Evolutionary conservation across 2,113 vertebrate genomes (phyloP).

Genomic region (Aplodontia rufa): DNA sequence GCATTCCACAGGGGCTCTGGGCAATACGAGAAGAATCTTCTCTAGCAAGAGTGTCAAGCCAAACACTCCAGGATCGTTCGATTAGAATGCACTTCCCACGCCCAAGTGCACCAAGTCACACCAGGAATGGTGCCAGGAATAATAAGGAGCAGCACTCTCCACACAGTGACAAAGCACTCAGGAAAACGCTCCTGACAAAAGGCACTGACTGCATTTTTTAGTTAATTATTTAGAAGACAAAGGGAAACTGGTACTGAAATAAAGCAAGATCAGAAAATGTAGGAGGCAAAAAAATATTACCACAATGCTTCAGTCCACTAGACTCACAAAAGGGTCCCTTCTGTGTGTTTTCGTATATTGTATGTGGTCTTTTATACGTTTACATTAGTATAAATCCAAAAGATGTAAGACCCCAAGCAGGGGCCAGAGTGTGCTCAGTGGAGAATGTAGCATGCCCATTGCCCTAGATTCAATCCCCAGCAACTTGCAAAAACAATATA

Average conservation of each 20-base stretch:
- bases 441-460: neutral
- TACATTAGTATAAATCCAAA: neutral
- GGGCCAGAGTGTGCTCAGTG: neutral
- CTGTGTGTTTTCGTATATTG: neutral
- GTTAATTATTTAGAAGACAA: neutral
- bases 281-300: neutral
- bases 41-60: neutral
- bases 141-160: constrained; percentile 10
- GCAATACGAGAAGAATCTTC: neutral
- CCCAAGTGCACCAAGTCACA: neutral
- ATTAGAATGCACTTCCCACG: neutral
- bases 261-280: neutral
- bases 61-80: neutral
- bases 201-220: neutral
- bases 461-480: too few species aligned
- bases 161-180: constrained; percentile 29
- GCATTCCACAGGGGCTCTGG: neutral
- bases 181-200: constrained; percentile 12
- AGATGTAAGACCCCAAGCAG: too few species aligned
- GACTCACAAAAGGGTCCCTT: neutral
- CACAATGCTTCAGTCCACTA: neutral
- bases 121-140: neutral
- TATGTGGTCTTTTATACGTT: neutral
- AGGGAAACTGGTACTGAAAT: neutral
- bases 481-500: too few species aligned